Evolutionary conservation across 2,888 invertebrate species (phyloP).

Genomic region (Thereva unica): DNA sequence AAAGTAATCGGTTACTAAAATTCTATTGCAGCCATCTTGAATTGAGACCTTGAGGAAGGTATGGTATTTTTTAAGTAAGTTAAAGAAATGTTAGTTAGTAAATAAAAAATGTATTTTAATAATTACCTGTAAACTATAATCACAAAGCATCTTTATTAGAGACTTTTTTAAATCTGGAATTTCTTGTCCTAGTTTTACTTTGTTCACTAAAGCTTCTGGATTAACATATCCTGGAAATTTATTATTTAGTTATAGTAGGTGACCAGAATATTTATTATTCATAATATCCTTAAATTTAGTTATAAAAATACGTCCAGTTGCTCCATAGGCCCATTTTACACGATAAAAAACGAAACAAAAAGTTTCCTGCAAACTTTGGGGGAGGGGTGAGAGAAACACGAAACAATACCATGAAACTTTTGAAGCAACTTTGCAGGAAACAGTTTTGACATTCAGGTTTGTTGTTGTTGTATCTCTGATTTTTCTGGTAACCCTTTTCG

Average conservation of each 20-base stretch:
- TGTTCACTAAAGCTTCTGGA: slow-evolving; percentile 82
- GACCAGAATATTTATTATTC: background rate
- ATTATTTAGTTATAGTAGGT: background rate
- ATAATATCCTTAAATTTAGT: background rate
- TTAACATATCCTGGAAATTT: slow-evolving; percentile 72
- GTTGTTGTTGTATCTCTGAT: too few species aligned
- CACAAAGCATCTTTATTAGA: slow-evolving; percentile 91
- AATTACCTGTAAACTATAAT: slow-evolving; percentile 84
- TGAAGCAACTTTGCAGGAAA: too few species aligned
- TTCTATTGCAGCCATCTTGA: slow-evolving; percentile 87
- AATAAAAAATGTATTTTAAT: slow-evolving; percentile 45
- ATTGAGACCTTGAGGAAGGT: slow-evolving; percentile 69
- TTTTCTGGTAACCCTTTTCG: too few species aligned
- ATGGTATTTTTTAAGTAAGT: slow-evolving; percentile 20
- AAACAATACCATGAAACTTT: too few species aligned
- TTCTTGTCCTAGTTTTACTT: slow-evolving; percentile 80
- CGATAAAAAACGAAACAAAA: too few species aligned
- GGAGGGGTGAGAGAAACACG: too few species aligned
- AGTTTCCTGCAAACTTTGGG: too few species aligned
- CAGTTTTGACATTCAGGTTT: too few species aligned
- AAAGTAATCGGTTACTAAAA: slow-evolving; percentile 88
- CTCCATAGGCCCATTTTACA: too few species aligned
- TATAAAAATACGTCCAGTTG: too few species aligned
- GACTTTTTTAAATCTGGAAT: slow-evolving; percentile 90
- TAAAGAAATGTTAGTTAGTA: background rate